phyloP scores from a whole-genome alignment of 2,113 vertebrate genomes.

The Thamnophis sirtalis region DNA sequence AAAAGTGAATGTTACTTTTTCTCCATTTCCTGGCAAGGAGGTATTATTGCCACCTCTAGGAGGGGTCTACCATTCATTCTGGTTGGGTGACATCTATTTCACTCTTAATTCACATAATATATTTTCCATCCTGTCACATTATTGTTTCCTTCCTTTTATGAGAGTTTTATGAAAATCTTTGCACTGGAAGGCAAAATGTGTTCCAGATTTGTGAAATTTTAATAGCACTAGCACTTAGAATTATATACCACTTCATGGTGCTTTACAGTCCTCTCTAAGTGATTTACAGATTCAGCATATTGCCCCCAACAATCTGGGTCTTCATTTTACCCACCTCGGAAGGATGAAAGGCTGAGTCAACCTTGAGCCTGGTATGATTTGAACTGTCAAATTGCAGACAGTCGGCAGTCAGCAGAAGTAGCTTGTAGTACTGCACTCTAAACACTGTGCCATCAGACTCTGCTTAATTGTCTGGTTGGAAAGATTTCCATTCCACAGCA shows the following conservation, averaged over 20 bases:
- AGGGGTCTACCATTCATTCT: not conserved
- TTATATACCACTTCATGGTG: too few relatives aligned
- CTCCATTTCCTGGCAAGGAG: not conserved
- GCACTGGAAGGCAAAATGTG: not conserved
- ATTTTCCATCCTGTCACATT: not conserved
- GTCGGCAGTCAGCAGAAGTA: too few relatives aligned
- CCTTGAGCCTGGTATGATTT: too few relatives aligned
- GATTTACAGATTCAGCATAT: too few relatives aligned
- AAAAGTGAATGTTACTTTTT: not conserved
- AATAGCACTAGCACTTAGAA: not conserved
- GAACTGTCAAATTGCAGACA: too few relatives aligned
- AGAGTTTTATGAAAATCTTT: not conserved
- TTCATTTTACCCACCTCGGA: too few relatives aligned
- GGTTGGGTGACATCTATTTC: not conserved
- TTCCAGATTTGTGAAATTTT: not conserved
- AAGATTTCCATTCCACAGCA: not conserved
- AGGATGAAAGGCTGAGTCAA: too few relatives aligned
- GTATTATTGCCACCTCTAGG: not conserved
- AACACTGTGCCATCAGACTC: too few relatives aligned
- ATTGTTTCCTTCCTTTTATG: not conserved
- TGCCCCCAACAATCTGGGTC: too few relatives aligned
- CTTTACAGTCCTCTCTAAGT: too few relatives aligned
- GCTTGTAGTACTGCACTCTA: too few relatives aligned
- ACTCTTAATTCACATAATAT: not conserved
- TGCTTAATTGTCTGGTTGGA: not conserved